Evolutionary conservation across 2,113 vertebrate genomes (phyloP).

Genomic region (Thermophis baileyi): DNA sequence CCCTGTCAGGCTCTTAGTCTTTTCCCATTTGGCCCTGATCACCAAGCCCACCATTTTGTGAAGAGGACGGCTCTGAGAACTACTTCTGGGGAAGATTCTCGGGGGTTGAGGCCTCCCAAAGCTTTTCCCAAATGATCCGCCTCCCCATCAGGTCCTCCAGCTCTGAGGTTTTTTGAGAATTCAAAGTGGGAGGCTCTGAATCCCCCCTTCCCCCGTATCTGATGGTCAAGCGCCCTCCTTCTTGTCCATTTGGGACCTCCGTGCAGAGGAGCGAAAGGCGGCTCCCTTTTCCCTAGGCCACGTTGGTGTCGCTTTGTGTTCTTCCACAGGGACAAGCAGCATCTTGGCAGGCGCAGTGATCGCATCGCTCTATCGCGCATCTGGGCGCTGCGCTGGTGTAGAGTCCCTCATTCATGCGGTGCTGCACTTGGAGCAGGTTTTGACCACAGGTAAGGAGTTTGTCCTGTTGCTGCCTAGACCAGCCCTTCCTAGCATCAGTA

Average conservation of each 20-base stretch:
- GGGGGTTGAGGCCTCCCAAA: not conserved
- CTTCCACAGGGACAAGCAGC: constrained; percentile 88
- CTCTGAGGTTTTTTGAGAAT: not conserved
- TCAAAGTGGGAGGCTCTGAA: not conserved
- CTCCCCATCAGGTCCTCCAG: not conserved
- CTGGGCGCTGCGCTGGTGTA: constrained; percentile 70
- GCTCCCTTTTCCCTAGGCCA: not conserved
- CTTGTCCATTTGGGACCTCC: not conserved
- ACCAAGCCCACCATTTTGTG: not conserved
- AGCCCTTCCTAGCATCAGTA: not conserved
- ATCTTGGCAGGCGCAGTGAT: constrained; percentile 90
- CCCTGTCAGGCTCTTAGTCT: not conserved
- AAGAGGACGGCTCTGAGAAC: not conserved
- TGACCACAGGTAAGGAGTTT: constrained; percentile 82
- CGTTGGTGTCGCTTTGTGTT: not conserved
- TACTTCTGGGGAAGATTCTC: not conserved
- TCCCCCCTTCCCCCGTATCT: accelerated
- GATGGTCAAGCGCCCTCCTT: not conserved
- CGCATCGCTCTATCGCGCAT: constrained; percentile 78
- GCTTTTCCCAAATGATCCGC: not conserved
- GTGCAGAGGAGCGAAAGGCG: accelerated
- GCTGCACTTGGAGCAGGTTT: constrained; percentile 89
- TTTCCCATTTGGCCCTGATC: not conserved
- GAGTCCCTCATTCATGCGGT: constrained; percentile 87
- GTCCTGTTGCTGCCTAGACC: not conserved